A percentile compares a stretch with the other conserved stretches of the same genome.
These are phyloP conservation scores for Raja brachyura DNA, from an alignment of 2,113 vertebrate genomes.

Conservation along the genomic window DNA sequence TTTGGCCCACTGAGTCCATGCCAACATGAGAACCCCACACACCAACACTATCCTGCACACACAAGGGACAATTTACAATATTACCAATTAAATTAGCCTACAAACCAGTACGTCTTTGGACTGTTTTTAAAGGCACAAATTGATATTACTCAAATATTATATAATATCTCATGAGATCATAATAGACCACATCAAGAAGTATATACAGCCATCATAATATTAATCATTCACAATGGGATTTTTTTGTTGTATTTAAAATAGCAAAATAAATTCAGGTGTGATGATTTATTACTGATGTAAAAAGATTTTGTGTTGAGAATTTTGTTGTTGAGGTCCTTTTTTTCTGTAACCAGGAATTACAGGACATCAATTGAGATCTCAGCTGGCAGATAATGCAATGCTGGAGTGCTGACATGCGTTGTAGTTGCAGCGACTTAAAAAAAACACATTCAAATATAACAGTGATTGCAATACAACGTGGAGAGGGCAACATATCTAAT, in stretches of 20 bases:
- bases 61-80: too few relatives aligned
- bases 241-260: neutral
- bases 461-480: neutral
- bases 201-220: too few relatives aligned
- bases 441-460: neutral
- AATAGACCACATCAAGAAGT: neutral
- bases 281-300: neutral
- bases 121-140: neutral
- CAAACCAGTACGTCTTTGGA: too few relatives aligned
- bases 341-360: neutral
- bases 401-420: constrained; percentile 2
- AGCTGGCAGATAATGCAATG: neutral
- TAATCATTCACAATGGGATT: neutral
- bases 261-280: neutral
- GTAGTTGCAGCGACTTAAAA: neutral
- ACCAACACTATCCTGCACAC: too few relatives aligned
- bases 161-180: neutral
- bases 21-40: too few relatives aligned
- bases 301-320: neutral
- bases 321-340: neutral
- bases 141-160: neutral
- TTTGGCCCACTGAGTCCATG: too few relatives aligned
- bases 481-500: neutral
- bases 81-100: too few relatives aligned
- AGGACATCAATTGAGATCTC: neutral